Base-by-base conservation (phyloP, 2,888 invertebrate species). In the Drosophila meridionalis region DNA sequence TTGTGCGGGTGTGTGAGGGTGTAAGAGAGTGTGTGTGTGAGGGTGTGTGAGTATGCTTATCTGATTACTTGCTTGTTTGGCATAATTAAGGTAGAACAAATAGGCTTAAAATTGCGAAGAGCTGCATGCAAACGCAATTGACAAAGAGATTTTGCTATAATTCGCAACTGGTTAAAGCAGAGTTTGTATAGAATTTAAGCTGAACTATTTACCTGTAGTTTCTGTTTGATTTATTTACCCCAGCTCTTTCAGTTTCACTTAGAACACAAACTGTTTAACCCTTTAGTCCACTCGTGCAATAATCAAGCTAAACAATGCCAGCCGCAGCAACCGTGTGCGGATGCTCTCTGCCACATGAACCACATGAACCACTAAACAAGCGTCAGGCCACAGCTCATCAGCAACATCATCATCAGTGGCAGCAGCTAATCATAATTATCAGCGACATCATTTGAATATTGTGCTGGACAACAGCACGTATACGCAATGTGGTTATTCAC, bases 51-150 rank as follows among this genome's bases (percentile, higher is more conserved):
- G 45, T 28, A 45, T 63, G 63, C 78, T 83, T 79, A 83, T 77
- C 87, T 61, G 87, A 69, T 83, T 66, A 78, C 67, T 70, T 72
- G 68, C 59, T 43, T 78, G 61, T 58, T 67, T 62, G 75, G 40
- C 78, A 78, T 78, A 74, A 78, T 78, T 67, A 64, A 78, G 70
- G 64, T 42, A 62, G 38, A 20, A 43, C 7, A 34, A 43, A 45
- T 30, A 5, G 32, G 28, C 32, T 20, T 58, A 36, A 30, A 11
- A 36, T 30, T 45, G 53, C 6, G 2, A n/a, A 6, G 32, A 34
- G n/a, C 20, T 50, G 32, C 30, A 20, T n/a, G 30, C 38, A 55
- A 7, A 11, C 3, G 3, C 12, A 26, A 14, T 5, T 48, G 14
- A 14, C 26, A 28, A 4, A 8, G 6, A 38, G 1, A 14, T 42